These are phyloP conservation scores for Endomychus coccineus DNA, from an alignment of 2,888 invertebrate species.

Conservation along the genomic window DNA sequence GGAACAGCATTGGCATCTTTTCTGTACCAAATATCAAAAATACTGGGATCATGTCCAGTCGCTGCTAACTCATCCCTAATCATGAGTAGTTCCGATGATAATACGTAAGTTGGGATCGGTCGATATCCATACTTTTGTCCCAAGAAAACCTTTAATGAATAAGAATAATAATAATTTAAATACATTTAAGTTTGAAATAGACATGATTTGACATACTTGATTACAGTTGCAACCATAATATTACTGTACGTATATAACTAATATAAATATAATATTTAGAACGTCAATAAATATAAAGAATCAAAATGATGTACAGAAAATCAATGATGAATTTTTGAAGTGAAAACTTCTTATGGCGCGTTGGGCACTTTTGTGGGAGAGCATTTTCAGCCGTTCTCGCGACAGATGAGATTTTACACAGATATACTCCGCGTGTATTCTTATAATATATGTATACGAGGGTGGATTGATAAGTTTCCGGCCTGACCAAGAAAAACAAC, in stretches of 20 bases:
- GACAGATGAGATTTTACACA: no score
- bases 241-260: not conserved
- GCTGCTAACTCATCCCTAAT: conserved; percentile 78
- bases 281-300: no score
- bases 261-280: no score
- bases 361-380: no score
- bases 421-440: no score
- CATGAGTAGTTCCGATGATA: conserved; percentile 83
- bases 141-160: conserved; percentile 64
- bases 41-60: conserved; percentile 70
- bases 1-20: conserved; percentile 96
- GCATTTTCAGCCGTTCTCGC: no score
- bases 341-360: no score
- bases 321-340: no score
- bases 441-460: no score
- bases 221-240: not conserved
- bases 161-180: not conserved
- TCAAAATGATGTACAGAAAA: no score
- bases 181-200: conserved; percentile 1
- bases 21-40: conserved; percentile 92
- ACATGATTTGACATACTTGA: not conserved
- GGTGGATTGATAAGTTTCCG: no score
- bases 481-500: no score
- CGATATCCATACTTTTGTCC: conserved; percentile 98
- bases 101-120: conserved; percentile 91